Evolutionary conservation across 2,797 vertebrate genomes (phyloP).

Genomic region (Eidolon dupreanum): DNA sequence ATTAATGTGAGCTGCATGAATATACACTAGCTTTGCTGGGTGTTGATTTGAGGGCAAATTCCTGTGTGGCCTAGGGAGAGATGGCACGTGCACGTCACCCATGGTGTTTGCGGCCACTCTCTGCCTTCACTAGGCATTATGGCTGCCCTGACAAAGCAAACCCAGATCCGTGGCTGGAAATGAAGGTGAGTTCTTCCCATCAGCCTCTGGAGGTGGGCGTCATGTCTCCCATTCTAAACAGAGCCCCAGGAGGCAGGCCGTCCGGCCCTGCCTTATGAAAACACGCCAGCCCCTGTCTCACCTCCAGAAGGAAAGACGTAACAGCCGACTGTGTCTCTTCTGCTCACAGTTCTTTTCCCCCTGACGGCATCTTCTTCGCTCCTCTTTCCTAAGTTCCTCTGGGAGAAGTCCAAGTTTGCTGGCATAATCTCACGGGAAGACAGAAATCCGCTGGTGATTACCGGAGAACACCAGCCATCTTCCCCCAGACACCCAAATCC

Average conservation of each 20-base stretch:
- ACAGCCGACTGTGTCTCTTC: not conserved
- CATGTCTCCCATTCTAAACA: not conserved
- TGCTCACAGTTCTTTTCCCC: not conserved
- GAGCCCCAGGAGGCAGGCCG: not conserved
- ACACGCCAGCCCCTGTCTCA: not conserved
- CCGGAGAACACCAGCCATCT: not conserved
- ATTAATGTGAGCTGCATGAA: not conserved
- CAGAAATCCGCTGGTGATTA: not conserved
- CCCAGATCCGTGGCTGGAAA: not conserved
- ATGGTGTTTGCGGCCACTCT: rapidly evolving
- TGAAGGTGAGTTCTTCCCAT: not conserved
- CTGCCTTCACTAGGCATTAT: not conserved
- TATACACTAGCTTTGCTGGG: not conserved
- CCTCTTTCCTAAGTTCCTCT: not conserved
- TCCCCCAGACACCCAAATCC: not conserved
- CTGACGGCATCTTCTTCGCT: not conserved
- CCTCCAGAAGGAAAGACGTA: not conserved
- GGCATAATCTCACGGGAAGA: not conserved
- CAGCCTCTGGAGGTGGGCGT: not conserved
- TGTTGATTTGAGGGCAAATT: not conserved
- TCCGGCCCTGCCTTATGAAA: not conserved
- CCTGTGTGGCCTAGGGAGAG: not conserved
- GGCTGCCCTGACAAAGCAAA: not conserved
- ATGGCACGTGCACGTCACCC: rapidly evolving
- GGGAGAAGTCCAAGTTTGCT: not conserved